Evolutionary conservation across 23 tunicate species (phyloP), one percentile per base, ranked within the genome.

Genomic region (Aplidium turbinatum): DNA sequence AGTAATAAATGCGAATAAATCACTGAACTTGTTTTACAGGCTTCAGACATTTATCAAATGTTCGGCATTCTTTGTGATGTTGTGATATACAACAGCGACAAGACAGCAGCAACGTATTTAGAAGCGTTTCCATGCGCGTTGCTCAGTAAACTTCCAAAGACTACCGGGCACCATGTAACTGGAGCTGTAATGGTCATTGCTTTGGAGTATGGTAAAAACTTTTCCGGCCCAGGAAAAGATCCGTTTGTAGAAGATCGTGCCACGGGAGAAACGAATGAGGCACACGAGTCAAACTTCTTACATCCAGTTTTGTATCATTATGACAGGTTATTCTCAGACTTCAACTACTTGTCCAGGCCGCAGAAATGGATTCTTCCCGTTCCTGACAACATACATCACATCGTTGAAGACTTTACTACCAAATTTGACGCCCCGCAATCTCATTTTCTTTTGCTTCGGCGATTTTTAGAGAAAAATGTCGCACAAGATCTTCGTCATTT

Each of bases 11-110:
- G n/a, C n/a, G n/a, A n/a, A n/a, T n/a, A n/a, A n/a, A n/a, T n/a
- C n/a, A n/a, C n/a, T n/a, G n/a, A n/a, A n/a, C n/a, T n/a, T n/a
- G n/a, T n/a, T n/a, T 29, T 39, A 21, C 67, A 82, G 89, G 97
- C 77, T 2, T 90, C 97, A 4, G 97, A 83, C 30, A 90, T 90
- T 30, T 90, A 83, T 38, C 97, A 90, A 46, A 90, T 90, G 97
- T 90, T 90, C 66, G 55, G 80, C 7, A 85, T 82, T 4, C 76
- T 90, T 1, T 90, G 97, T 51, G 97, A 90, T 18, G 84, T 83
- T 0, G 70, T 90, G 24, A 72, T 83, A 35, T 90, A 73, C 77
- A 60, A 69, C 35, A 78, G 73, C 35, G 81, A 90, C 64, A 47
- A 68, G n/a, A 82, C 83, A 4, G 64, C 33, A 57, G 83, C 81